phyloP scores from a whole-genome alignment of 2,888 invertebrate genomes.

The Tethea ocularis region DNA sequence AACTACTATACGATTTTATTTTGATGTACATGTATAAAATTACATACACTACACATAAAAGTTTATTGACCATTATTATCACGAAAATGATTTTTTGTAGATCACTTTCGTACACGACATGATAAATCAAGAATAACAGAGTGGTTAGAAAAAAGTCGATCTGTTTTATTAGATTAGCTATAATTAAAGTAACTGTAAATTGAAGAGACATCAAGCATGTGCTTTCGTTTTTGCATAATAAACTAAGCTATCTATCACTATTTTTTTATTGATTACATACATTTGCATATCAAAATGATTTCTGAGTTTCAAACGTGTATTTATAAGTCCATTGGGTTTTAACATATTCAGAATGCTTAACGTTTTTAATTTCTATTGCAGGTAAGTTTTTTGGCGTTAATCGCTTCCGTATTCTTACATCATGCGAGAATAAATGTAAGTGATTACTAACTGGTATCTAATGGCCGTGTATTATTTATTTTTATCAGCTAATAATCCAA shows the following conservation, averaged over 20 bases:
- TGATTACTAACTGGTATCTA: not conserved
- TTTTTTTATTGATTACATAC: conserved; percentile 4
- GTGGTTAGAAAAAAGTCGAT: too few species aligned
- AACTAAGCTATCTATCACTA: conserved; percentile 5
- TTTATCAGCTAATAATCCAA: not conserved
- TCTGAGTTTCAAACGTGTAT: not conserved
- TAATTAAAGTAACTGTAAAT: not conserved
- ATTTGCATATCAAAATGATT: conserved; percentile 10
- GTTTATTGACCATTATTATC: too few species aligned
- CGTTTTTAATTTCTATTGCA: conserved; percentile 10
- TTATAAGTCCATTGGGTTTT: not conserved
- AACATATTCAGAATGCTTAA: not conserved
- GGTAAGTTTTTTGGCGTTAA: conserved; percentile 11
- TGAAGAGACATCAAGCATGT: not conserved
- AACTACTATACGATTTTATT: too few species aligned
- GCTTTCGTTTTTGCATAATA: conserved; percentile 46
- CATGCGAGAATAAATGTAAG: not conserved
- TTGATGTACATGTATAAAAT: too few species aligned
- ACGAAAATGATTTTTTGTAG: too few species aligned
- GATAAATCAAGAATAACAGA: too few species aligned
- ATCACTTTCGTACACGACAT: too few species aligned
- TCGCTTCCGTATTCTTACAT: conserved; percentile 1
- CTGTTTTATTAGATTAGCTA: too few species aligned
- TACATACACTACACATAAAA: too few species aligned
- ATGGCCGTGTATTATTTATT: not conserved